Percentiles rank a stretch among this genome's conserved stretches.
These are phyloP conservation scores for Drosophila tropicalis DNA, from an alignment of 1,140 invertebrate genomes.

Conservation along the genomic window DNA sequence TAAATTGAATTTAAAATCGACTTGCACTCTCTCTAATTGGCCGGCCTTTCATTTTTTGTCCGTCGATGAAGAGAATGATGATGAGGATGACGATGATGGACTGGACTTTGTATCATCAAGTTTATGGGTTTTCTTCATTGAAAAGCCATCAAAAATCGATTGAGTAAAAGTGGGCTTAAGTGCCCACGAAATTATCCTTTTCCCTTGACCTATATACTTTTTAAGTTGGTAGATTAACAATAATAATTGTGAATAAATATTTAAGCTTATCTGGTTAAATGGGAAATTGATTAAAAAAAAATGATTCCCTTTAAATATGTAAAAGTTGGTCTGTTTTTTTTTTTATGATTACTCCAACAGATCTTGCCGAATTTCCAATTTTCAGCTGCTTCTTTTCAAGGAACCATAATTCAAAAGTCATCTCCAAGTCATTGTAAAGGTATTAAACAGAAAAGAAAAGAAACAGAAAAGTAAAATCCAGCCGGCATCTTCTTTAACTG, in stretches of 20 bases:
- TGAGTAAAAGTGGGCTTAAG: slow-evolving; percentile 61
- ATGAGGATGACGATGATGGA: slow-evolving; percentile 41
- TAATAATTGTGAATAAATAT: slow-evolving; percentile 1
- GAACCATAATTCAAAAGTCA: slow-evolving; percentile 68
- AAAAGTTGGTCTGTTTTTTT: neutral
- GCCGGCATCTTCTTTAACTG: slow-evolving; percentile 21
- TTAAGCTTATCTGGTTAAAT: neutral
- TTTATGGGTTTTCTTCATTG: slow-evolving; percentile 58
- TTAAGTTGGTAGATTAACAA: slow-evolving; percentile 2
- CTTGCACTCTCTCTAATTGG: slow-evolving; percentile 70
- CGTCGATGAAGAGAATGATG: too few species aligned
- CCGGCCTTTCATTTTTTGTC: slow-evolving; percentile 10
- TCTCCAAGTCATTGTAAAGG: slow-evolving; percentile 60
- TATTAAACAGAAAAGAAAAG: slow-evolving; percentile 32
- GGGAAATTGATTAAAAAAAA: neutral
- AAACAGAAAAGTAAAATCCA: slow-evolving; percentile 33
- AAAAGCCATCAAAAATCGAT: slow-evolving; percentile 60
- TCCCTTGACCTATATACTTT: slow-evolving; percentile 11
- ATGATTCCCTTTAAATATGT: neutral
- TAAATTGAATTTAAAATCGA: slow-evolving; percentile 77
- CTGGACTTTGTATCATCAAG: slow-evolving; percentile 37
- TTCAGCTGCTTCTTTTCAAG: slow-evolving; percentile 53
- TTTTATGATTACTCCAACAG: neutral
- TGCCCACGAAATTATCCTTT: slow-evolving; percentile 14
- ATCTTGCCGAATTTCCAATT: slow-evolving; percentile 29